These are phyloP conservation scores for Drosophila falleni DNA, from an alignment of 2,888 invertebrate genomes.

Conservation along the genomic window DNA sequence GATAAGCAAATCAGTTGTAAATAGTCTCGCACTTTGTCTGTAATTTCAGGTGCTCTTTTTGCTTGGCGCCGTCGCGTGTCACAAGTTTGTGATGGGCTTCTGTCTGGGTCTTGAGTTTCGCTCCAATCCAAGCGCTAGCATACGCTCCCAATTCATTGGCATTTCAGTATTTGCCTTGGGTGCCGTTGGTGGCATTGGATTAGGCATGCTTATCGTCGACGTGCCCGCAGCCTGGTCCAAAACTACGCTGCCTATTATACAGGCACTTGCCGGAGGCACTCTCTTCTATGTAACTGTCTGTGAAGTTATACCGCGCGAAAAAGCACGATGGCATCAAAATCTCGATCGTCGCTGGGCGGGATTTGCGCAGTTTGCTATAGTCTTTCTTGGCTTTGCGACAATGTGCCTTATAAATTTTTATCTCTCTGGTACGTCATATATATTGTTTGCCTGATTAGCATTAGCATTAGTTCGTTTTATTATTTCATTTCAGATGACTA, in stretches of 20 bases:
- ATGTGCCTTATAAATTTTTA: constrained; percentile 89
- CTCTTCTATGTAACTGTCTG: constrained; percentile 91
- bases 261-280: constrained; percentile 91
- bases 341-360: constrained; percentile 87
- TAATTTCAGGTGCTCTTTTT: constrained; percentile 88
- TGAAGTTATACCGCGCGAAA: constrained; percentile 91
- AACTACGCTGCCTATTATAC: constrained; percentile 87
- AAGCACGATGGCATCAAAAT: constrained; percentile 90
- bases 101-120: constrained; percentile 92
- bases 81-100: constrained; percentile 93
- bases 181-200: constrained; percentile 89
- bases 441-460: neutral
- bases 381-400: constrained; percentile 87
- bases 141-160: constrained; percentile 86
- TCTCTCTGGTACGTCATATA: constrained; percentile 84
- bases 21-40: constrained; percentile 25
- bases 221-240: constrained; percentile 86
- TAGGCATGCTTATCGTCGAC: constrained; percentile 88
- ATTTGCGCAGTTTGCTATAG: constrained; percentile 88
- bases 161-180: constrained; percentile 89
- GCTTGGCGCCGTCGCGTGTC: constrained; percentile 90
- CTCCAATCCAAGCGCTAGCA: constrained; percentile 85
- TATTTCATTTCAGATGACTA: constrained; percentile 49
- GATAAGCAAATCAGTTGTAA: constrained; percentile 51
- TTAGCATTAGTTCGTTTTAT: neutral